Percentiles rank a stretch among this genome's conserved stretches.
Conservation (phyloP, 2,113 vertebrate species). For the Gavialis gangeticus region DNA sequence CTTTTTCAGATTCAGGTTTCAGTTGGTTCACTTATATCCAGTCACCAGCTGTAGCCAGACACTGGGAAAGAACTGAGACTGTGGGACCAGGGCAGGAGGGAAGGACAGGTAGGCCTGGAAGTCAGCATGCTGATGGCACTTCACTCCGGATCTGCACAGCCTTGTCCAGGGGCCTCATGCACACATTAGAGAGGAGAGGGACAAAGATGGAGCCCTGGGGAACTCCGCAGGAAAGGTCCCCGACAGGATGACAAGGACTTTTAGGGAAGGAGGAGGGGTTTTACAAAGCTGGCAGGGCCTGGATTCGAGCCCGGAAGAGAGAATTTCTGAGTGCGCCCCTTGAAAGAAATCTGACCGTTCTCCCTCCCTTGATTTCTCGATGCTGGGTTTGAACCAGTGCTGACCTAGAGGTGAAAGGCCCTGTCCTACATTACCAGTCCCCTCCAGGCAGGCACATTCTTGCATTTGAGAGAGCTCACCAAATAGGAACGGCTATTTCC, state of each 20-base stretch:
- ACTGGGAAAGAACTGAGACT: too few species aligned
- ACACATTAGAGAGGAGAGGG: neutral
- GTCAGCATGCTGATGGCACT: too few species aligned
- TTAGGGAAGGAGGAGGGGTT: neutral
- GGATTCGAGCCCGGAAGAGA: neutral
- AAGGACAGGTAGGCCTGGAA: too few species aligned
- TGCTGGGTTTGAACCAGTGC: neutral
- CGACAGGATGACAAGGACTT: neutral
- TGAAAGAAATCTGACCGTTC: neutral
- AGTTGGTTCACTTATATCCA: too few species aligned
- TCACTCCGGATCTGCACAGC: neutral
- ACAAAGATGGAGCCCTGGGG: neutral
- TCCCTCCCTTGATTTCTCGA: neutral
- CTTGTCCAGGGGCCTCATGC: neutral
- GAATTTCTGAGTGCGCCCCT: neutral
- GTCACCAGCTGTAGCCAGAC: too few species aligned
- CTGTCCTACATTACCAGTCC: neutral
- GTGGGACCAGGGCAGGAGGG: too few species aligned
- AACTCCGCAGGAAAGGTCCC: too few species aligned
- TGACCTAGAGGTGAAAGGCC: accelerated
- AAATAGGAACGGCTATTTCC: neutral
- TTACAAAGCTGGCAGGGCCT: neutral
- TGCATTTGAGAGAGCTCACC: neutral
- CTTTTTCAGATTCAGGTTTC: too few species aligned
- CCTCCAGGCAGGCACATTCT: neutral